phyloP scores from a whole-genome alignment of 2,888 invertebrate genomes.

The Pristionchus arcanus region DNA sequence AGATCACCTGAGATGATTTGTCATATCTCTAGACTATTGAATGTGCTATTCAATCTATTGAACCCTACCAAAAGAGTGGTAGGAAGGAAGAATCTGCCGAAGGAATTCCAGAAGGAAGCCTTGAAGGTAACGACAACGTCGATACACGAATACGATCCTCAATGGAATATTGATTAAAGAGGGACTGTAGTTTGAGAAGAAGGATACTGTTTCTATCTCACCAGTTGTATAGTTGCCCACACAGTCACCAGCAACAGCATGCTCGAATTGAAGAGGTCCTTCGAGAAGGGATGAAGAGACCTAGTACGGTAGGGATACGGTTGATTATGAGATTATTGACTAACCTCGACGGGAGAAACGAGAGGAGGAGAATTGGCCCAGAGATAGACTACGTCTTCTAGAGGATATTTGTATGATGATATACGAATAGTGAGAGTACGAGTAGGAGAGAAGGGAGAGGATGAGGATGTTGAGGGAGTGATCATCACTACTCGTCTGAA shows the following conservation, averaged over 20 bases:
- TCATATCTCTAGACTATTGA: neutral
- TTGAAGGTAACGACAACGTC: conserved; percentile 74
- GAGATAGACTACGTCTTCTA: conserved; percentile 77
- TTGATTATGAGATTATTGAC: neutral
- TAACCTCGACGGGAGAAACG: conserved; percentile 75
- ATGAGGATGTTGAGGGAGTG: conserved; percentile 58
- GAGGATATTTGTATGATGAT: conserved; percentile 70
- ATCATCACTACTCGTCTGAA: conserved; percentile 44
- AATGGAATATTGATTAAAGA: neutral
- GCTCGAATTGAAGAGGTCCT: conserved; percentile 66
- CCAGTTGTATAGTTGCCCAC: conserved; percentile 77
- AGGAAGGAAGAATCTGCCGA: conserved; percentile 73
- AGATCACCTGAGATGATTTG: conserved; percentile 63
- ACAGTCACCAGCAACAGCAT: conserved; percentile 74
- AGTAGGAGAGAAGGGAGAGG: conserved; percentile 68
- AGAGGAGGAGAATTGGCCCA: conserved; percentile 78
- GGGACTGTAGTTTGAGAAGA: neutral
- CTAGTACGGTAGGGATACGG: conserved; percentile 42
- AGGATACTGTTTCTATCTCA: conserved; percentile 4
- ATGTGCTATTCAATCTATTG: neutral
- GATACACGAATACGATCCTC: conserved; percentile 73
- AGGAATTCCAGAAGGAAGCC: conserved; percentile 60
- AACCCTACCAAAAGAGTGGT: conserved; percentile 64
- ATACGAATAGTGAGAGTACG: conserved; percentile 66
- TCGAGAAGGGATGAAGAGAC: conserved; percentile 71